These are phyloP conservation scores for Zygogramma bicolorata DNA, from an alignment of 2,888 invertebrate species.

Conservation along the genomic window DNA sequence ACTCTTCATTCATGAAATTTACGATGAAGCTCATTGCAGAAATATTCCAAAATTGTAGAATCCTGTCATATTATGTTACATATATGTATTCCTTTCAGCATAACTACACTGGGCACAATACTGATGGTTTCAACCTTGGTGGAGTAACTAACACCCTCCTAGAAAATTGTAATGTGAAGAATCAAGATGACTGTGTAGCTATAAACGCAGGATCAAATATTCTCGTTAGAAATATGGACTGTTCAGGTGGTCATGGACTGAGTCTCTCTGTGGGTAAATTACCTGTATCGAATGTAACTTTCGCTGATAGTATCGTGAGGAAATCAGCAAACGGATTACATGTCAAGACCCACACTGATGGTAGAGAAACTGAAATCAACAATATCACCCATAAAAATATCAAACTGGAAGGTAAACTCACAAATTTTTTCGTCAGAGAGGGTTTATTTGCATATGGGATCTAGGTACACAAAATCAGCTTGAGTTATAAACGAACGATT, in stretches of 20 bases:
- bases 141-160: slow-evolving; percentile 22
- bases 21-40: too few relatives aligned
- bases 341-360: slow-evolving; percentile 1
- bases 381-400: slow-evolving; percentile 4
- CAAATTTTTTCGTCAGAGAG: neutral
- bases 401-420: neutral
- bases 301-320: neutral
- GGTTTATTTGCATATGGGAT: neutral
- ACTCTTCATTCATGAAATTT: too few relatives aligned
- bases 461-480: neutral
- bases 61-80: too few relatives aligned
- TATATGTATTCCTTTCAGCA: neutral
- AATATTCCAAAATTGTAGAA: too few relatives aligned
- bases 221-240: slow-evolving; percentile 29
- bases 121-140: slow-evolving; percentile 41
- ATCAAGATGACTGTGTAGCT: slow-evolving; percentile 47
- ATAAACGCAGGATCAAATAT: slow-evolving; percentile 36
- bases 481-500: too few relatives aligned
- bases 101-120: slow-evolving; percentile 29
- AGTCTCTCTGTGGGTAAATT: slow-evolving; percentile 35
- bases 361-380: neutral
- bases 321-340: slow-evolving; percentile 1
- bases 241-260: slow-evolving; percentile 44
- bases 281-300: neutral
- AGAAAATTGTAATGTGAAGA: slow-evolving; percentile 33